phyloP scores from a whole-genome alignment of 1,140 invertebrate genomes.

The Portunus trituberculatus region DNA sequence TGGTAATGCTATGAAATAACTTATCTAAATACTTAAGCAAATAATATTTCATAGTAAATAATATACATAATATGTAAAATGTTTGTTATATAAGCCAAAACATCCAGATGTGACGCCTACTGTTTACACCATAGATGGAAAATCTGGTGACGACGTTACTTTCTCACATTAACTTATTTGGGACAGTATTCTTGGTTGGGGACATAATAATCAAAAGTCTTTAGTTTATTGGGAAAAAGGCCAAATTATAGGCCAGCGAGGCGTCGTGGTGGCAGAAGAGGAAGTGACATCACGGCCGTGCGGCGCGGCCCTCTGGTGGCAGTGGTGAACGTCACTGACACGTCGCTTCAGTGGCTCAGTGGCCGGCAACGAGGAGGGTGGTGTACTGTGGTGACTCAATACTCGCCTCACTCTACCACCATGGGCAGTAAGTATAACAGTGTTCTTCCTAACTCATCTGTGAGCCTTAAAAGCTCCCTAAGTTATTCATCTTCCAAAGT shows the following conservation, averaged over 20 bases:
- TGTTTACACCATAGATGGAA: too few species aligned
- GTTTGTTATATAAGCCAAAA: too few species aligned
- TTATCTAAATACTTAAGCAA: too few species aligned
- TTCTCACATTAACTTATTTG: not conserved
- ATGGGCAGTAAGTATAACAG: constrained; percentile 60
- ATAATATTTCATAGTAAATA: too few species aligned
- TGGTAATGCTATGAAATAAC: too few species aligned
- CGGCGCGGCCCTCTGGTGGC: constrained; percentile 47
- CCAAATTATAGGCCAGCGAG: not conserved
- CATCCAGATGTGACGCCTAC: too few species aligned
- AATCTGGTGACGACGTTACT: not conserved
- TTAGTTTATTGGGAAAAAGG: not conserved
- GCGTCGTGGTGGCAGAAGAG: constrained; percentile 51
- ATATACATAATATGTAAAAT: too few species aligned
- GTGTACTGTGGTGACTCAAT: not conserved
- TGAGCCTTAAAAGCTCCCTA: too few species aligned
- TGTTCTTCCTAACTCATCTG: too few species aligned
- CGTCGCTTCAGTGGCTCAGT: constrained; percentile 55
- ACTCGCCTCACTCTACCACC: constrained; percentile 24
- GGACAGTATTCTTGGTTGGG: not conserved
- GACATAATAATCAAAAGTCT: not conserved
- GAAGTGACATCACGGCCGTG: constrained; percentile 44
- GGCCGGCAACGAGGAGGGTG: not conserved
- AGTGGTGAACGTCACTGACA: constrained; percentile 4
- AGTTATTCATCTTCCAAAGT: too few species aligned